Base-by-base conservation (phyloP, 2,888 invertebrate genomes). In the Odiellus spinosus region DNA sequence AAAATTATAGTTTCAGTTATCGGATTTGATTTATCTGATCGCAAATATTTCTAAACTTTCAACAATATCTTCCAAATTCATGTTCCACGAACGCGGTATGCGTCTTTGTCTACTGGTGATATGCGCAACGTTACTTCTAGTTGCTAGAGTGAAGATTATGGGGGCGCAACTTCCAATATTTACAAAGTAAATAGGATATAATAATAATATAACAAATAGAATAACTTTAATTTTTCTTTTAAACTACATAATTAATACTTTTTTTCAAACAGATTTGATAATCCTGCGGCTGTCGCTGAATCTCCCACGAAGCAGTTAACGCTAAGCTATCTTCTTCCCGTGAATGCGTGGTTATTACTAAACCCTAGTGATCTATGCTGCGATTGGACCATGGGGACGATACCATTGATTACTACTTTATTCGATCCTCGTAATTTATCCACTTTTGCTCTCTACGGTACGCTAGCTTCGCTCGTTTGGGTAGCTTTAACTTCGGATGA, bases 331-430 rank as follows among this genome's bases (percentile, higher is more conserved):
- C 74, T 95, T 56, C 78, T 88, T 53, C 82, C 86, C 44, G 74
- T 91, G 55, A 95, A 95, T 69, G 73, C 82, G 46, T 88, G 88
- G 84, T 72, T 95, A 55, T 71, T 95, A 55, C 73, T 91, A 45
- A 78, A 84, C 61, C 95, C 95, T 2, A 82, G 82, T 57, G 77
- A 83, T 57, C 73, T 95, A 47, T 93, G 93, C 70, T 93, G 93
- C 67, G 95, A 95, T 70, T 95, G 93, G 93, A 95, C 93, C 40
- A 95, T 95, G 95, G 93, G 87, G 45, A 88, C 88, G 6, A 80
- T 95, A 48, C 84, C 90, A 0, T 67, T 95, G 46, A 72, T 95
- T 41, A 77, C 79, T 57, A 77, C 81, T 34, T 74, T 87, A 63
- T 61, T 73, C 4, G 95, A 95, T 67, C 67, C 74, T 1, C 74